Evolutionary conservation across 2,113 vertebrate genomes (phyloP).

Genomic region (Pollachius pollachius): DNA sequence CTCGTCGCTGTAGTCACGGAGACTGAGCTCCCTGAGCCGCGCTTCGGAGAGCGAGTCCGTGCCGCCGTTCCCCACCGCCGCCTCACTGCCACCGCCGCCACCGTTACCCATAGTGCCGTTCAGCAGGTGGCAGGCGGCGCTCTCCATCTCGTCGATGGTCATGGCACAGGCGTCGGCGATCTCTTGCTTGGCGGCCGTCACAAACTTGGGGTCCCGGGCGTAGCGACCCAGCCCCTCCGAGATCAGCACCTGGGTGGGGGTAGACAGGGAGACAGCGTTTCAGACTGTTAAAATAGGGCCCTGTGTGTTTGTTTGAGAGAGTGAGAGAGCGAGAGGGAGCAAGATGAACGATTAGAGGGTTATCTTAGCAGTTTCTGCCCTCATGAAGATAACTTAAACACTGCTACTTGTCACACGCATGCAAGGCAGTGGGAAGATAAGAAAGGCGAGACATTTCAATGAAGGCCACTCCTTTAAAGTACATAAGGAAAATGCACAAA

Average conservation of each 20-base stretch:
- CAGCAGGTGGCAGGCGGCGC: conserved; percentile 90
- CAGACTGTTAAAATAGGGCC: too few species aligned
- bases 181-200: conserved; percentile 88
- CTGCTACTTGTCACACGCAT: too few species aligned
- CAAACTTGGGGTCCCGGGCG: conserved; percentile 94
- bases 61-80: conserved; percentile 45
- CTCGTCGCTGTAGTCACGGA: conserved; percentile 91
- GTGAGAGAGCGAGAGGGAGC: background rate
- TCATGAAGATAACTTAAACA: too few species aligned
- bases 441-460: too few species aligned
- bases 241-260: conserved; percentile 84
- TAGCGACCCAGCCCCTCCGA: conserved; percentile 93
- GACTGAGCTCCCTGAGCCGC: conserved; percentile 75
- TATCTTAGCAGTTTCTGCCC: too few species aligned
- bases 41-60: conserved; percentile 71
- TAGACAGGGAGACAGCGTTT: background rate
- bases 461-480: too few species aligned
- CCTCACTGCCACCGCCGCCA: conserved; percentile 2
- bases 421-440: too few species aligned
- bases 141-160: conserved; percentile 98
- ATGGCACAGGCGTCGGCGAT: conserved; percentile 95
- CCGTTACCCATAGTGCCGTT: conserved; percentile 75
- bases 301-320: background rate
- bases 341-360: background rate
- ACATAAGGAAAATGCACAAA: too few species aligned